Conservation (phyloP, 2,888 invertebrate genomes). For the Acanthacorydalis orientalis region DNA sequence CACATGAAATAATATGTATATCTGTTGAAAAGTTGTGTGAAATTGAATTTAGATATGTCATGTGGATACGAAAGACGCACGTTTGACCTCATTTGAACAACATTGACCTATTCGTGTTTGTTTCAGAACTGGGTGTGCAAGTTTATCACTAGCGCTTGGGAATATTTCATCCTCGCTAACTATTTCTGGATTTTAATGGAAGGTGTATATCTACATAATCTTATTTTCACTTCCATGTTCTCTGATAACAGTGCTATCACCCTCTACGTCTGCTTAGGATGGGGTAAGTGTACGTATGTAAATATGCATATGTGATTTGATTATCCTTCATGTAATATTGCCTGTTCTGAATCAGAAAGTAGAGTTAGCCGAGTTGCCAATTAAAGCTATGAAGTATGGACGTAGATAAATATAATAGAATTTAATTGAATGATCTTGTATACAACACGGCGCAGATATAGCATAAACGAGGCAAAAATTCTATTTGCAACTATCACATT, state of each 20-base stretch:
- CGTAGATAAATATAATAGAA: no score
- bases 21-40: no score
- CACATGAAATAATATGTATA: no score
- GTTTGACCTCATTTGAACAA: no score
- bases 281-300: constrained; percentile 34
- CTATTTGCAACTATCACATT: no score
- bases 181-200: constrained; percentile 54
- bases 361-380: background rate
- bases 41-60: no score
- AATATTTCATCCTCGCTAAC: constrained; percentile 47
- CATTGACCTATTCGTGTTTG: background rate
- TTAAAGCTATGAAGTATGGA: background rate
- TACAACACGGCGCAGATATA: no score
- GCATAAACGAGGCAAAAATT: no score
- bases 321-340: background rate
- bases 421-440: no score
- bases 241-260: constrained; percentile 40
- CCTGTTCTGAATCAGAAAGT: background rate
- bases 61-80: no score
- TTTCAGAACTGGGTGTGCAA: constrained; percentile 46
- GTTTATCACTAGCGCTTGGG: constrained; percentile 37
- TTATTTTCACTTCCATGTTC: constrained; percentile 45
- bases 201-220: constrained; percentile 49
- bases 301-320: background rate
- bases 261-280: constrained; percentile 40